Base-by-base conservation (phyloP, 2,888 invertebrate genomes). In the Xestia rhomboidea region DNA sequence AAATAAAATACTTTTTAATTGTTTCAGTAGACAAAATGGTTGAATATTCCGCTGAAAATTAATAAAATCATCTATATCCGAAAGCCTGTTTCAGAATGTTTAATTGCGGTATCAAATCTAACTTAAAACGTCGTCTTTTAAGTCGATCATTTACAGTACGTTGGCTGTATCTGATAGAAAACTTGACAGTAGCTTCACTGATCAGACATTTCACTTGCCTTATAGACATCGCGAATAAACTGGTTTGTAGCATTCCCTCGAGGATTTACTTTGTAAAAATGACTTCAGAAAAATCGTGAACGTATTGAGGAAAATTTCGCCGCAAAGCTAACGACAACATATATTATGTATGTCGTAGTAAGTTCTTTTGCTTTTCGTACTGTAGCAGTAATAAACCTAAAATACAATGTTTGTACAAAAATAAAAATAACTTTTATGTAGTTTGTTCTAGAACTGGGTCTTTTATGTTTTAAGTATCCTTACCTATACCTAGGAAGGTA, bases 271-370 rank as follows among this genome's bases (percentile, higher is more conserved):
- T 75, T 68, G 60, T 60, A 54, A 73, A 71, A 83, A 84, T 72
- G 62, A 73, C 44, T n/a, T 21, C 18, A 51, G 63, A 57, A 79
- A 82, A 76, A 77, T 81, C 71, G 68, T 75, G 75, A 77, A 73
- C 64, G 30, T 63, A 75, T 68, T 62, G 74, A 73, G 80, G 76
- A 71, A 76, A 79, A 70, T 71, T 68, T 49, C 73, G 34, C 41
- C 72, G 46, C 54, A 51, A 54, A 64, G 30, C 57, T 77, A 30
- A 70, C 44, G 27, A 77, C 73, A 62, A 76, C 68, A 75, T 82
- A 76, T 87, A 82, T 84, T 84, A 85, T 82, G 81, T 64, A 87
- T 73, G 77, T 87, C 57, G 46, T 44, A 27, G 67, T 77, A 34
- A 70, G 21, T 78, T 77, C 49, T 62, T 71, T 83, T 73, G n/a